A percentile compares a stretch with the other conserved stretches of the same genome.
Evolutionary conservation across 1,140 invertebrate genomes (phyloP).

Genomic region (Mya arenaria): DNA sequence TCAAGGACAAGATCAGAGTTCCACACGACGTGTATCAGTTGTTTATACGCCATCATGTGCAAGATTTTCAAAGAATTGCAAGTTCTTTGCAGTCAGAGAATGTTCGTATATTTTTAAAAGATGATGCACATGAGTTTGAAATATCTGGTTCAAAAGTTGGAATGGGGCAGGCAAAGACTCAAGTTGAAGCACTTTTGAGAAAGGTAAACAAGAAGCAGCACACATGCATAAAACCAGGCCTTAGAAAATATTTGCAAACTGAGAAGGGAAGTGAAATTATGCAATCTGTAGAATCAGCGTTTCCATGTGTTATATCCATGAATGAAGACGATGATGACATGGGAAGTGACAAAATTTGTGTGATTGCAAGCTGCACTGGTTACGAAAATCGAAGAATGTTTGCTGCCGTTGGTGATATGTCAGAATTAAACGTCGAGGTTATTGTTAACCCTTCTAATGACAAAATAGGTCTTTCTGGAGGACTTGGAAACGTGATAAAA

Average conservation of each 20-base stretch:
- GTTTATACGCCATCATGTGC: slow-evolving; percentile 14
- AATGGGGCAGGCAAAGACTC: not conserved
- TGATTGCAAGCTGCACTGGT: not conserved
- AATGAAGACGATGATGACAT: slow-evolving; percentile 2
- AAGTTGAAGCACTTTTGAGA: not conserved
- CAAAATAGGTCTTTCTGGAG: slow-evolving; percentile 24
- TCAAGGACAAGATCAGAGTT: not conserved
- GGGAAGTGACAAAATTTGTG: not conserved
- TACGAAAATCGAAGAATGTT: slow-evolving; percentile 22
- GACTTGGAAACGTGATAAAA: slow-evolving; percentile 27
- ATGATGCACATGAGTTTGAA: slow-evolving; percentile 8
- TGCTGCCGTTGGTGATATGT: slow-evolving; percentile 19
- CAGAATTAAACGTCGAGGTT: slow-evolving; percentile 25
- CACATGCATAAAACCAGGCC: not conserved
- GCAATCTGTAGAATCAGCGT: not conserved
- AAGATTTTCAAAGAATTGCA: not conserved
- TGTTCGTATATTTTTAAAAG: slow-evolving; percentile 6
- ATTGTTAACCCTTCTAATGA: slow-evolving; percentile 38
- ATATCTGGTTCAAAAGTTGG: slow-evolving; percentile 21
- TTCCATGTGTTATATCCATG: not conserved
- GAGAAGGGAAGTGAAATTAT: slow-evolving; percentile 25
- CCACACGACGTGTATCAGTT: slow-evolving; percentile 2
- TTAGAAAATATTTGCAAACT: slow-evolving; percentile 10
- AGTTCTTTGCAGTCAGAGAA: not conserved
- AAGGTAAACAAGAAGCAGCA: slow-evolving; percentile 21